These are phyloP conservation scores for Melinaea menophilus DNA, from an alignment of 2,888 invertebrate genomes.

Conservation along the genomic window DNA sequence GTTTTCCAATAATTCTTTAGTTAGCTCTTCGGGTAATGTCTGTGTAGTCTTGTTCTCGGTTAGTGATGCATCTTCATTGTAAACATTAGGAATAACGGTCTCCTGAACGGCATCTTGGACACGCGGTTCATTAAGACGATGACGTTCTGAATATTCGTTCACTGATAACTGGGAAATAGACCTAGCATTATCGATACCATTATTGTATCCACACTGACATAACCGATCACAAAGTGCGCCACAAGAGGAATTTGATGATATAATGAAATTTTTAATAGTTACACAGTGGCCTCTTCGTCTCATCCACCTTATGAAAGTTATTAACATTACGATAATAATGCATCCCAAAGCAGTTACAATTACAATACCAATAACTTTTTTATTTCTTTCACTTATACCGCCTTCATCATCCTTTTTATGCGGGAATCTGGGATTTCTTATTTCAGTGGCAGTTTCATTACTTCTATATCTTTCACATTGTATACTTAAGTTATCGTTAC, in stretches of 20 bases:
- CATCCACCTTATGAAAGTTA: constrained; percentile 78
- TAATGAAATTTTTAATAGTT: constrained; percentile 59
- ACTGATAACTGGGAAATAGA: constrained; percentile 80
- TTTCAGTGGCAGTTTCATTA: constrained; percentile 53
- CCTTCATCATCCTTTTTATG: constrained; percentile 49
- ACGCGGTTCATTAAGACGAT: constrained; percentile 77
- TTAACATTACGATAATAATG: constrained; percentile 72
- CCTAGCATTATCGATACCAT: constrained; percentile 76
- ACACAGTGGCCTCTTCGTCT: constrained; percentile 76
- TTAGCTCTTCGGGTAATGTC: constrained; percentile 85
- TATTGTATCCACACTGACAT: constrained; percentile 61
- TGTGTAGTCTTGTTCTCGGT: constrained; percentile 82
- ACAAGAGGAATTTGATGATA: constrained; percentile 60
- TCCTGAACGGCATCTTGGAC: constrained; percentile 62
- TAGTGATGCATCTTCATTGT: constrained; percentile 46
- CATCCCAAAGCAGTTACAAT: constrained; percentile 74
- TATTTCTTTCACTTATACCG: constrained; percentile 52
- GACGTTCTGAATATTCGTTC: constrained; percentile 80
- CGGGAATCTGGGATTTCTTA: constrained; percentile 69
- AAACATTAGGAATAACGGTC: constrained; percentile 49
- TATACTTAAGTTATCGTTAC: constrained; percentile 70
- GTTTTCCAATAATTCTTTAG: constrained; percentile 83
- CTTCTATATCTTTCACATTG: constrained; percentile 77
- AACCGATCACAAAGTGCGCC: constrained; percentile 59
- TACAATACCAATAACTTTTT: constrained; percentile 70